phyloP scores from a whole-genome alignment of 2,888 invertebrate genomes.

The Troides oblongomaculatus region DNA sequence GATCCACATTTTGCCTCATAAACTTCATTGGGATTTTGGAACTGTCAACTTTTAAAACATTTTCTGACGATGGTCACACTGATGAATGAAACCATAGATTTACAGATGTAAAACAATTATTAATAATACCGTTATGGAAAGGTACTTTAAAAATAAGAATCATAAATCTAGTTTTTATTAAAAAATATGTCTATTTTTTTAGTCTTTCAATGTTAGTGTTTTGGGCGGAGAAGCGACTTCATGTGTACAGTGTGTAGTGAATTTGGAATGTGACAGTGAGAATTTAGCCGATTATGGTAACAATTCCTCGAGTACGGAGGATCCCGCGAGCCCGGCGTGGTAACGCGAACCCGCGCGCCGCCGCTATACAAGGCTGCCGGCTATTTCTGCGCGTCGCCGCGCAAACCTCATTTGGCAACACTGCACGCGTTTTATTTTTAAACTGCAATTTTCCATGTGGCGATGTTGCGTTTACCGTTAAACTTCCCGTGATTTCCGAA shows the following conservation, averaged over 20 bases:
- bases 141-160: no score
- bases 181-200: no score
- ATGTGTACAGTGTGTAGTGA: conserved; percentile 45
- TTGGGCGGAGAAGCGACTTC: neutral
- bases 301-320: conserved; percentile 15
- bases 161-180: no score
- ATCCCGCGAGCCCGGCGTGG: conserved; percentile 39
- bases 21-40: no score
- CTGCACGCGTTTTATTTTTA: conserved; percentile 61
- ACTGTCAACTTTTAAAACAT: no score
- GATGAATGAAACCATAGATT: no score
- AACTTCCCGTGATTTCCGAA: conserved; percentile 32
- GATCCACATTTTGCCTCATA: no score
- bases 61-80: no score
- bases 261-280: conserved; percentile 29
- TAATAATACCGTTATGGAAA: no score
- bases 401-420: conserved; percentile 52
- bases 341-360: conserved; percentile 66
- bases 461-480: conserved; percentile 26
- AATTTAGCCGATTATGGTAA: conserved; percentile 23
- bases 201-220: no score
- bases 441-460: conserved; percentile 40
- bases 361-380: conserved; percentile 63
- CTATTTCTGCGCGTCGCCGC: conserved; percentile 55
- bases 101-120: no score